A percentile compares a stretch with the other conserved stretches of the same genome.
phyloP scores from a whole-genome alignment of 1,140 invertebrate species.

The Macrotrachela quadricornifera region DNA sequence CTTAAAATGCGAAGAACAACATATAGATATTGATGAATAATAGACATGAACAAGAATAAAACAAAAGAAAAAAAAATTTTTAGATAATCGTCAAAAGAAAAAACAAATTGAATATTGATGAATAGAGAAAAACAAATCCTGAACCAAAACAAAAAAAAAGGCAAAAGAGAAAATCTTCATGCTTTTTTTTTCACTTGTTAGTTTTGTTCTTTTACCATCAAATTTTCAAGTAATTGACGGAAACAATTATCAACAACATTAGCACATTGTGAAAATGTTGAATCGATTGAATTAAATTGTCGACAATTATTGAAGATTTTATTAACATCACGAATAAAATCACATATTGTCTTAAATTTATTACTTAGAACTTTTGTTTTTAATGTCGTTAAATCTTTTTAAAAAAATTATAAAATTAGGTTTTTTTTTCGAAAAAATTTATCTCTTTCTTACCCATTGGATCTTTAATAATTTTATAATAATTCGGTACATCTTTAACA shows the following conservation, averaged over 20 bases:
- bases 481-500: constrained; percentile 76
- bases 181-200: no score
- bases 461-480: constrained; percentile 89
- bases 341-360: constrained; percentile 61
- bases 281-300: constrained; percentile 81
- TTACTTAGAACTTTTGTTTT: constrained; percentile 61
- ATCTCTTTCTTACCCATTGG: constrained; percentile 61
- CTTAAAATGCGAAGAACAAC: no score
- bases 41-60: no score
- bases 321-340: constrained; percentile 88
- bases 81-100: not conserved
- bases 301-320: constrained; percentile 96
- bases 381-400: constrained; percentile 68
- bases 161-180: no score
- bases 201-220: constrained; percentile 17
- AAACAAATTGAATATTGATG: constrained; percentile 2
- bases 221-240: constrained; percentile 40
- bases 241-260: constrained; percentile 82
- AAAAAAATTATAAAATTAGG: not conserved
- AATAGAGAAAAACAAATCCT: no score
- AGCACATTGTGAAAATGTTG: constrained; percentile 79
- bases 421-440: no score
- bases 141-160: no score
- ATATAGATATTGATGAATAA: no score
- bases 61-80: not conserved